phyloP scores from a whole-genome alignment of 1,140 invertebrate species.

The Catajapyx aquilonaris region DNA sequence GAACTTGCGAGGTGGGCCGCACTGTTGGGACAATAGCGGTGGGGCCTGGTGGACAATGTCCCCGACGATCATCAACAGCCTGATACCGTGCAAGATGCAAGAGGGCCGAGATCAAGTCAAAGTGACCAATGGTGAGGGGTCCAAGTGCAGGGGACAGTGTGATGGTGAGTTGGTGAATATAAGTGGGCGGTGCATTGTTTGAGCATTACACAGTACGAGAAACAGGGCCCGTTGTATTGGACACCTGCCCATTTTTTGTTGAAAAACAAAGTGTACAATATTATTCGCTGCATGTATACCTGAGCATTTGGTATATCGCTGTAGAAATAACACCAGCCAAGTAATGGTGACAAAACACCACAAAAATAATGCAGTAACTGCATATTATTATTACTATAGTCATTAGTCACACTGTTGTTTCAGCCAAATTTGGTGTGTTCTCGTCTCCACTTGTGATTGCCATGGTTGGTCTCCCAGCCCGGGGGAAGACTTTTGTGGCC shows the following conservation, averaged over 20 bases:
- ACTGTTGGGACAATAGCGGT: too few relatives aligned
- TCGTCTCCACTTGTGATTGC: slow-evolving; percentile 62
- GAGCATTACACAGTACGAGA: too few relatives aligned
- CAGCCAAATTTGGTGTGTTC: slow-evolving; percentile 11
- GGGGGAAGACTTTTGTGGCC: slow-evolving; percentile 77
- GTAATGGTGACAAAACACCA: neutral
- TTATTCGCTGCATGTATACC: neutral
- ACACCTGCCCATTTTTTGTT: slow-evolving; percentile 4
- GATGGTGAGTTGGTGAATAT: too few relatives aligned
- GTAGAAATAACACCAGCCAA: neutral
- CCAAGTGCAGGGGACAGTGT: too few relatives aligned
- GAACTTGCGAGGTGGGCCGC: too few relatives aligned
- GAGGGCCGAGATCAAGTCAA: too few relatives aligned
- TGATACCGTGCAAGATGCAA: too few relatives aligned
- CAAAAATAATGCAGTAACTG: neutral
- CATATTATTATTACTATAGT: neutral
- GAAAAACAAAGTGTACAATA: neutral
- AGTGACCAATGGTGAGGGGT: too few relatives aligned
- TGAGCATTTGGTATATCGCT: neutral
- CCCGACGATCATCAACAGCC: too few relatives aligned
- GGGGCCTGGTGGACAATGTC: too few relatives aligned
- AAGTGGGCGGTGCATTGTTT: too few relatives aligned
- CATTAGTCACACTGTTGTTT: neutral
- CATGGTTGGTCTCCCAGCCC: slow-evolving; percentile 74
- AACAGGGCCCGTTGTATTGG: too few relatives aligned